A percentile compares a stretch with the other conserved stretches of the same genome.
phyloP scores from a whole-genome alignment of 2,797 vertebrate species.

The Macropodus opercularis region DNA sequence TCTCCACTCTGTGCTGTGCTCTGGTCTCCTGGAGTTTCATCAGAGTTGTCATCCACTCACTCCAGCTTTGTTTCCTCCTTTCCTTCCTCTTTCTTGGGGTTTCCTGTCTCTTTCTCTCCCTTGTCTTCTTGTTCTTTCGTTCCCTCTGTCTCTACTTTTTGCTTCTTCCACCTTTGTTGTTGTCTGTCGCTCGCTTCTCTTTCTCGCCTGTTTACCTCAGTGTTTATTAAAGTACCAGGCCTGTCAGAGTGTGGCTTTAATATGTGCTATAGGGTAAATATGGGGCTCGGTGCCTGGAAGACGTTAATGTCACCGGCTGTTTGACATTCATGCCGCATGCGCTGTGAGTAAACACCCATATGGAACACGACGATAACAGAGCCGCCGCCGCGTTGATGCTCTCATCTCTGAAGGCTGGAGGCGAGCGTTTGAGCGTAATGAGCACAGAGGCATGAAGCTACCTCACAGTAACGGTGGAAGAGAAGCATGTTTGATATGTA shows the following conservation, averaged over 20 bases:
- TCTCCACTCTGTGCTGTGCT: no score
- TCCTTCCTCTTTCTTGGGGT: no score
- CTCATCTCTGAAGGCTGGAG: slow-evolving; percentile 24
- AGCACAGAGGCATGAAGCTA: background rate
- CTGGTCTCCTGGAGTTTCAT: no score
- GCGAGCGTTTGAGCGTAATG: slow-evolving; percentile 22
- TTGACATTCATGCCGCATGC: slow-evolving; percentile 16
- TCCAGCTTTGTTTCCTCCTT: no score
- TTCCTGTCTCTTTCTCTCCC: no score
- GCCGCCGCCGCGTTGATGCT: slow-evolving; percentile 11
- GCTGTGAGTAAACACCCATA: slow-evolving; percentile 12
- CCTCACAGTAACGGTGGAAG: slow-evolving; percentile 40
- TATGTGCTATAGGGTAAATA: slow-evolving; percentile 10
- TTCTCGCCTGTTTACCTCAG: no score
- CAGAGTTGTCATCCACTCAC: no score
- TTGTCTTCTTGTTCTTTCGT: no score
- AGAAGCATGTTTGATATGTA: slow-evolving; percentile 40
- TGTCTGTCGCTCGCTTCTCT: no score
- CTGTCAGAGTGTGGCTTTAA: no score
- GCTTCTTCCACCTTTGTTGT: background rate
- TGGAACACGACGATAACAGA: slow-evolving; percentile 47
- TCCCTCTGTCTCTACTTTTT: background rate
- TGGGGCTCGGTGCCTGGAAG: slow-evolving; percentile 21
- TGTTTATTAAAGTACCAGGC: no score
- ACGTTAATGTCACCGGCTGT: slow-evolving; percentile 1